Conservation (phyloP, 30 jellyfish, hydroid and myxozoan species). For the Turritopsis rubra region DNA sequence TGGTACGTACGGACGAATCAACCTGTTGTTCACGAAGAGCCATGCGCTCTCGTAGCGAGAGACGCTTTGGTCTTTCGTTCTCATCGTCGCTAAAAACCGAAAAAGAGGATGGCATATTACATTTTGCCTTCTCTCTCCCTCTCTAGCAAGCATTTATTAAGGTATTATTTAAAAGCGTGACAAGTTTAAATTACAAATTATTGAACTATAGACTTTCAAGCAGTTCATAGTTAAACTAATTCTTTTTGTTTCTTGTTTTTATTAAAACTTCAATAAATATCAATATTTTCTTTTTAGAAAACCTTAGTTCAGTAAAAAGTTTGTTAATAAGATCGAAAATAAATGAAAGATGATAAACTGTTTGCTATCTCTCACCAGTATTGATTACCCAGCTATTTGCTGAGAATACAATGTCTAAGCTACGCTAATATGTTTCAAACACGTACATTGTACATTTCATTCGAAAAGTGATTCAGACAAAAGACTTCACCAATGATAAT, state of each 20-base stretch:
- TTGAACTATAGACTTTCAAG: neutral
- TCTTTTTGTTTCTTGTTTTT: neutral
- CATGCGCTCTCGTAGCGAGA: conserved; percentile 8
- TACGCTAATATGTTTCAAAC: neutral
- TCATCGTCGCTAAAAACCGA: neutral
- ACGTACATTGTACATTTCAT: neutral
- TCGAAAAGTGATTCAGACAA: neutral
- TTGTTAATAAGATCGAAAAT: neutral
- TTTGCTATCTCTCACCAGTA: neutral
- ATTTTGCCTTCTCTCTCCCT: too few relatives aligned
- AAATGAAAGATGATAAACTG: neutral
- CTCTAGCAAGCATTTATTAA: too few relatives aligned
- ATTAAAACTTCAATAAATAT: neutral
- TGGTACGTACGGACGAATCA: neutral
- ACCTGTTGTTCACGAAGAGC: neutral
- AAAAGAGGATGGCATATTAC: neutral
- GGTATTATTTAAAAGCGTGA: too few relatives aligned
- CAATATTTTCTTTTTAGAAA: neutral
- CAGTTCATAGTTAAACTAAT: neutral
- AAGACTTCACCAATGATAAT: too few relatives aligned
- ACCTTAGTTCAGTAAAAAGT: neutral
- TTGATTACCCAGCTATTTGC: neutral
- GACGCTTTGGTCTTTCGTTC: neutral
- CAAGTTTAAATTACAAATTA: too few relatives aligned
- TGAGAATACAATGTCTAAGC: neutral